Evolutionary conservation across 2,888 invertebrate genomes (phyloP).

Genomic region (Hartigia nigra): DNA sequence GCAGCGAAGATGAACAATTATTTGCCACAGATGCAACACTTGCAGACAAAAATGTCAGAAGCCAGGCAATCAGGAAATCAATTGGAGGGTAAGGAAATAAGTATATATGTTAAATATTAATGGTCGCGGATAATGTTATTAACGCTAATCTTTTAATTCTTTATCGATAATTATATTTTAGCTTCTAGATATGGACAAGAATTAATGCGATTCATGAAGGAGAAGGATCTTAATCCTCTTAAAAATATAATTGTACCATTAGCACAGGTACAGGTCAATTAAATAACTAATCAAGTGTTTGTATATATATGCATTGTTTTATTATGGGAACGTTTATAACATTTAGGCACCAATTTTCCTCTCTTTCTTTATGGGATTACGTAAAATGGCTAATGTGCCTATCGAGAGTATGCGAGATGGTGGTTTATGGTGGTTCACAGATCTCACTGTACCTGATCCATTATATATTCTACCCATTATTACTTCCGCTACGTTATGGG

Average conservation of each 20-base stretch:
- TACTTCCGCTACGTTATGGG: constrained; percentile 83
- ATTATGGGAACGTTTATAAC: constrained; percentile 15
- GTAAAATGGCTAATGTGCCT: constrained; percentile 89
- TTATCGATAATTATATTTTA: constrained; percentile 41
- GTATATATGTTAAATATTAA: not conserved
- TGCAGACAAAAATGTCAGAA: constrained; percentile 88
- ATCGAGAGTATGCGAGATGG: constrained; percentile 91
- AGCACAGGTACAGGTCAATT: constrained; percentile 72
- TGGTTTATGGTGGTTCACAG: constrained; percentile 92
- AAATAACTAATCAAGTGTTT: constrained; percentile 8
- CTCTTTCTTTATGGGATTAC: constrained; percentile 89
- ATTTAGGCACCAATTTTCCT: constrained; percentile 85
- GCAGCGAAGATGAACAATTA: constrained; percentile 84
- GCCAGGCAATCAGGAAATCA: constrained; percentile 87
- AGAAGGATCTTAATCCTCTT: constrained; percentile 82
- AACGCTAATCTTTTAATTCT: constrained; percentile 12
- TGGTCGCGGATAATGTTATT: not conserved
- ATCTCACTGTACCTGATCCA: constrained; percentile 92
- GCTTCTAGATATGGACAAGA: constrained; percentile 82
- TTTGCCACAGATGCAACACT: constrained; percentile 84
- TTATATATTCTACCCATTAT: constrained; percentile 87
- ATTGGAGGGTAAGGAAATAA: constrained; percentile 70
- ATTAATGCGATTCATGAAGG: constrained; percentile 84
- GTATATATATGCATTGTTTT: not conserved
- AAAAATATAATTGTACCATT: constrained; percentile 83